These are phyloP conservation scores for Oreochromis tanganicae DNA, from an alignment of 2,113 vertebrate genomes.

Conservation along the genomic window DNA sequence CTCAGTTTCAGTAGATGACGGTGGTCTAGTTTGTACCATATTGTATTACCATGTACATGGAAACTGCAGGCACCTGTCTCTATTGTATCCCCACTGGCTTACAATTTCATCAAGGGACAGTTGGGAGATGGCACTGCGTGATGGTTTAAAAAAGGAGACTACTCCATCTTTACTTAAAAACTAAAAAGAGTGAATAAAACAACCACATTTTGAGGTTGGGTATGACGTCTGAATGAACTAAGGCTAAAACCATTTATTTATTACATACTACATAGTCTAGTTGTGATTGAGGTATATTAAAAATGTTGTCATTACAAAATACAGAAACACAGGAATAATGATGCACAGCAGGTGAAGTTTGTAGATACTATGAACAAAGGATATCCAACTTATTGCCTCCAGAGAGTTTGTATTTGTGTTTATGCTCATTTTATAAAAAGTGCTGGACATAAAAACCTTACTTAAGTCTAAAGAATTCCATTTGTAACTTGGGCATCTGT, in stretches of 20 bases:
- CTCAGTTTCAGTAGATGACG: background rate
- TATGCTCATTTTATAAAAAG: background rate
- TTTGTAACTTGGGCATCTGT: background rate
- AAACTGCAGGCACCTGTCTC: conserved; percentile 12
- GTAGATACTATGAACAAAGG: background rate
- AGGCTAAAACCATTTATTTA: background rate
- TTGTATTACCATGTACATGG: conserved; percentile 30
- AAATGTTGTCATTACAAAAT: background rate
- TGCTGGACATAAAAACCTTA: background rate
- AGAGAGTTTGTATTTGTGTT: background rate
- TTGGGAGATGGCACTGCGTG: background rate
- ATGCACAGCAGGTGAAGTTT: background rate
- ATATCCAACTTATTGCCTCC: background rate
- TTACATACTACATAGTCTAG: background rate
- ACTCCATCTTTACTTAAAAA: background rate
- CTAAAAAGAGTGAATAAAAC: background rate
- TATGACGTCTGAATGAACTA: background rate
- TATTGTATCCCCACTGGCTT: background rate
- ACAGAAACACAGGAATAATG: background rate
- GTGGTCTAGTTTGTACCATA: conserved; percentile 34
- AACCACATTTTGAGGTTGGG: background rate
- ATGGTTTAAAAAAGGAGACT: background rate
- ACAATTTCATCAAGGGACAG: conserved; percentile 11
- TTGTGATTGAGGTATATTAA: background rate
- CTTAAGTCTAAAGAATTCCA: background rate